phyloP scores from a whole-genome alignment of 92 coral and sea anemone genomes.

The Muricea muricata region DNA sequence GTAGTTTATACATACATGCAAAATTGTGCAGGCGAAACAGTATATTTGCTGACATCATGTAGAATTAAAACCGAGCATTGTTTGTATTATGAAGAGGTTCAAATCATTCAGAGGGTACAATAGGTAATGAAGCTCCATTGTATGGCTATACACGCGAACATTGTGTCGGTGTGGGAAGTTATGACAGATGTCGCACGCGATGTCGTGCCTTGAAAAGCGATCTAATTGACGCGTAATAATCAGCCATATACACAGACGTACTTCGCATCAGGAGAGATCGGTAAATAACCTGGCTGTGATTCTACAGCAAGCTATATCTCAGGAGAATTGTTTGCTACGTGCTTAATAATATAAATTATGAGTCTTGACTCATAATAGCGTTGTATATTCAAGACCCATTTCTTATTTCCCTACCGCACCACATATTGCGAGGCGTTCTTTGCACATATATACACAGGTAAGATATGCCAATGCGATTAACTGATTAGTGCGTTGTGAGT shows the following conservation, averaged over 20 bases:
- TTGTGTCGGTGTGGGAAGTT: slow-evolving; percentile 8
- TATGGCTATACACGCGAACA: background rate
- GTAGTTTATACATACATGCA: background rate
- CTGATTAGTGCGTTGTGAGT: background rate
- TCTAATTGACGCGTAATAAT: slow-evolving; percentile 15
- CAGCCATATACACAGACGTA: background rate
- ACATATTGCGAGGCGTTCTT: background rate
- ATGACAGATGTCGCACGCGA: slow-evolving; percentile 9
- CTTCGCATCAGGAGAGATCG: background rate
- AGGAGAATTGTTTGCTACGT: no score
- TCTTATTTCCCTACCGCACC: background rate
- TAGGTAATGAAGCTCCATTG: background rate
- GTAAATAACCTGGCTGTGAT: background rate
- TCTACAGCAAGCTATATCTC: background rate
- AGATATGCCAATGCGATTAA: background rate
- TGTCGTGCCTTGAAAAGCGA: slow-evolving; percentile 13
- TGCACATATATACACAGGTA: background rate
- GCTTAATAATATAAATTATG: background rate
- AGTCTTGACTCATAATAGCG: background rate
- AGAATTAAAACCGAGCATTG: background rate
- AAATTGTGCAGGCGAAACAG: background rate
- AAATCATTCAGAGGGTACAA: background rate
- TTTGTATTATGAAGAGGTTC: background rate
- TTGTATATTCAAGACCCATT: background rate
- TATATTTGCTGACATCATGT: background rate